Conservation (phyloP, 2,888 invertebrate genomes). For the Boloria euphrosyne region DNA sequence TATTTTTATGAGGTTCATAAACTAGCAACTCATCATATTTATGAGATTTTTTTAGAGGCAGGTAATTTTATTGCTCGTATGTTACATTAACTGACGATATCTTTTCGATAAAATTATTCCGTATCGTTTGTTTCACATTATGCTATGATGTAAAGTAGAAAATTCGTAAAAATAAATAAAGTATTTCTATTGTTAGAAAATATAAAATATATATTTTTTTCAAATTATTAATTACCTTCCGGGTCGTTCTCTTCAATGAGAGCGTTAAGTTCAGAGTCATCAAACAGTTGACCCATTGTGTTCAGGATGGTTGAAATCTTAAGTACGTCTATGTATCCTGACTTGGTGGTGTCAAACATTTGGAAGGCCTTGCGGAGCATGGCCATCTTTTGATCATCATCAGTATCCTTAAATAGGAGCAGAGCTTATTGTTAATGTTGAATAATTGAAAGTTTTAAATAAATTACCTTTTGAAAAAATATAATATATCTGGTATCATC, state of each 20-base stretch:
- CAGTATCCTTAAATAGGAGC: slow-evolving; percentile 67
- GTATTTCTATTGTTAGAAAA: not conserved
- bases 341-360: slow-evolving; percentile 97
- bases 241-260: slow-evolving; percentile 96
- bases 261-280: slow-evolving; percentile 93
- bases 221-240: slow-evolving; percentile 80
- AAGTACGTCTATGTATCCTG: slow-evolving; percentile 94
- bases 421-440: not conserved
- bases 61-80: slow-evolving; percentile 23
- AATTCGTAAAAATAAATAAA: not conserved
- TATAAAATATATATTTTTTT: not conserved
- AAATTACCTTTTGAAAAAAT: not conserved
- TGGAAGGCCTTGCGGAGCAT: slow-evolving; percentile 98
- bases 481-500: not conserved
- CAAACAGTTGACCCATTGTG: slow-evolving; percentile 97
- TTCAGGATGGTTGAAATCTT: slow-evolving; percentile 96
- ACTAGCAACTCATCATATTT: slow-evolving; percentile 20
- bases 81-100: not conserved
- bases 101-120: no score
- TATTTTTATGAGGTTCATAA: slow-evolving; percentile 41
- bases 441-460: slow-evolving; percentile 2
- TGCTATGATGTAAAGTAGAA: not conserved
- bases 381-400: slow-evolving; percentile 91
- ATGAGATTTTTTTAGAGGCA: slow-evolving; percentile 16
- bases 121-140: not conserved